Conservation (phyloP, 2,888 invertebrate species). For the Morinoia aosen region DNA sequence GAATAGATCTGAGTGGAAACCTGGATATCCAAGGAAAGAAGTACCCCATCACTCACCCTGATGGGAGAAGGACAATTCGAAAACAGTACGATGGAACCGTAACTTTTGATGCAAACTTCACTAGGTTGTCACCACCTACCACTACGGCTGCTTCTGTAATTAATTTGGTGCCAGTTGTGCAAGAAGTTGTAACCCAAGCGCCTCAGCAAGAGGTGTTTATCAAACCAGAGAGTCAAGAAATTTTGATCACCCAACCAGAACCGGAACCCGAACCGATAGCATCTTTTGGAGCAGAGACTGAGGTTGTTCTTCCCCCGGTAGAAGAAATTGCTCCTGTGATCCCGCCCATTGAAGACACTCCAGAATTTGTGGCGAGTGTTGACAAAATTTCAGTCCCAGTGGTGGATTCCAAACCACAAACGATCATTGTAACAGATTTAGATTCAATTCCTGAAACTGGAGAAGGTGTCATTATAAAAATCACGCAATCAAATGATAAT, state of each 20-base stretch:
- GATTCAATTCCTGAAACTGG: not conserved
- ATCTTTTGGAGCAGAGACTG: not conserved
- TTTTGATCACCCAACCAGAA: not conserved
- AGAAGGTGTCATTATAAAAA: not conserved
- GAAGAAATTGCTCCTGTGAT: not conserved
- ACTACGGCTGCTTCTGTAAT: not conserved
- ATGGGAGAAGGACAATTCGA: not conserved
- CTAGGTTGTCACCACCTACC: not conserved
- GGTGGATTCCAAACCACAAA: not conserved
- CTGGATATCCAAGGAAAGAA: not conserved
- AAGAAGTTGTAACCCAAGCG: not conserved
- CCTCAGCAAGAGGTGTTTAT: not conserved
- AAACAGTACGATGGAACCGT: not conserved
- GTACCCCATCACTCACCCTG: not conserved
- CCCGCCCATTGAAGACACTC: not conserved
- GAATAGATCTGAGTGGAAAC: slow-evolving; percentile 1
- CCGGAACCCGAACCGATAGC: not conserved
- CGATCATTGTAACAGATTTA: not conserved
- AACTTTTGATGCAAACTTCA: slow-evolving; percentile 21
- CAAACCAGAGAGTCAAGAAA: slow-evolving; percentile 17
- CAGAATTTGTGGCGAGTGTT: not conserved
- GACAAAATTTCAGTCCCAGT: not conserved
- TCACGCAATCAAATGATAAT: not conserved
- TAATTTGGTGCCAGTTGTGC: not conserved
- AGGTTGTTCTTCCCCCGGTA: not conserved